These are phyloP conservation scores for Matsumurasca onukii DNA, from an alignment of 1,140 invertebrate genomes.

Conservation along the genomic window DNA sequence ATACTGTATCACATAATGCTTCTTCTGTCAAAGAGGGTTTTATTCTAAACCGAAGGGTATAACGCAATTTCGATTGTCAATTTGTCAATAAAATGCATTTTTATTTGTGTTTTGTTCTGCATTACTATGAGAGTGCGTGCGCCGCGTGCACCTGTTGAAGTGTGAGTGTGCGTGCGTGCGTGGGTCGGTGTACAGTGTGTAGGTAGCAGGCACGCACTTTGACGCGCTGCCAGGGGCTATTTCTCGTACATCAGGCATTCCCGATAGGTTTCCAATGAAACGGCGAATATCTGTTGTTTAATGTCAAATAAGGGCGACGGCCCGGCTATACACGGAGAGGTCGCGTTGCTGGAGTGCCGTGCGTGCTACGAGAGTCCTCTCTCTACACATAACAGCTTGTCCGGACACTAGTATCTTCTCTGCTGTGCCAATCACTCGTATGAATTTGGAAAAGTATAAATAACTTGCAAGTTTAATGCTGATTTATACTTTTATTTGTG, in stretches of 20 bases:
- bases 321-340: not conserved
- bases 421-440: too few relatives aligned
- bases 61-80: too few relatives aligned
- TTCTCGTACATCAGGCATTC: not conserved
- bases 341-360: not conserved
- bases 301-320: not conserved
- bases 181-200: not conserved
- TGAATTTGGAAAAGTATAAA: too few relatives aligned
- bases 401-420: not conserved
- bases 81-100: too few relatives aligned
- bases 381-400: not conserved
- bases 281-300: not conserved
- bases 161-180: slow-evolving; percentile 8
- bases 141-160: not conserved
- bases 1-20: too few relatives aligned
- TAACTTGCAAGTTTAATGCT: too few relatives aligned
- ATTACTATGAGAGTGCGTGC: not conserved
- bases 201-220: not conserved
- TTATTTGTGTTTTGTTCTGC: not conserved
- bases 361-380: not conserved
- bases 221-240: not conserved
- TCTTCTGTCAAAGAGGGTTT: too few relatives aligned
- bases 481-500: too few relatives aligned
- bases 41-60: too few relatives aligned
- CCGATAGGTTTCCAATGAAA: not conserved